Evolutionary conservation across 2,113 vertebrate genomes (phyloP).

Genomic region (Tragelaphus scriptus): DNA sequence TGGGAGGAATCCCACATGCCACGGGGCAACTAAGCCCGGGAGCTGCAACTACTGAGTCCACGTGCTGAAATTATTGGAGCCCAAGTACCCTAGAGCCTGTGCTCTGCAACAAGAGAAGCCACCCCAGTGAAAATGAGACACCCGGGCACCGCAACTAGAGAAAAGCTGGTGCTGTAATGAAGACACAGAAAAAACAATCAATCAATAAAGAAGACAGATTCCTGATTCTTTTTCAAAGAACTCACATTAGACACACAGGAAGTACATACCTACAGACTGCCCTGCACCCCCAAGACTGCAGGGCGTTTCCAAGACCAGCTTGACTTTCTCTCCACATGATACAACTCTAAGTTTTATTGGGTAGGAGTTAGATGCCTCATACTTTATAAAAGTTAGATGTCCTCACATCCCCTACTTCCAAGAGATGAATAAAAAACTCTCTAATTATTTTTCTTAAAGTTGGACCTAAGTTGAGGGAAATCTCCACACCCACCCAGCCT

Average conservation of each 20-base stretch:
- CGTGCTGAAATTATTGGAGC: neutral
- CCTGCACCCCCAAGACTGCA: neutral
- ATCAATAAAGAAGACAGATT: neutral
- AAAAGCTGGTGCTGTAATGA: accelerated
- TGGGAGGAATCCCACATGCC: neutral
- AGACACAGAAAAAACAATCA: neutral
- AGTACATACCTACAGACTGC: neutral
- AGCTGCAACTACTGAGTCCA: neutral
- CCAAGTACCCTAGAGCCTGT: neutral
- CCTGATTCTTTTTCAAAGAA: neutral
- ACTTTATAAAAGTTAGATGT: neutral
- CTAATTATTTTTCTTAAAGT: neutral
- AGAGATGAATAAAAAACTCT: neutral
- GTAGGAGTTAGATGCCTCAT: neutral
- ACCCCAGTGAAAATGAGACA: accelerated
- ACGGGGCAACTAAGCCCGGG: neutral
- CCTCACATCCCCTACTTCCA: neutral
- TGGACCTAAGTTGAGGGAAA: neutral
- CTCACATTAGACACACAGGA: neutral
- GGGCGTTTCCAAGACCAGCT: neutral
- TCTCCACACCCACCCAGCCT: neutral
- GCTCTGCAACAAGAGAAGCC: neutral
- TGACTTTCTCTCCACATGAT: neutral
- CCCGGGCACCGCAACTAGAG: neutral
- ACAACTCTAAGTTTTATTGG: neutral